Evolutionary conservation across 1,140 invertebrate species (phyloP).

Genomic region (Rhopalosiphum padi): DNA sequence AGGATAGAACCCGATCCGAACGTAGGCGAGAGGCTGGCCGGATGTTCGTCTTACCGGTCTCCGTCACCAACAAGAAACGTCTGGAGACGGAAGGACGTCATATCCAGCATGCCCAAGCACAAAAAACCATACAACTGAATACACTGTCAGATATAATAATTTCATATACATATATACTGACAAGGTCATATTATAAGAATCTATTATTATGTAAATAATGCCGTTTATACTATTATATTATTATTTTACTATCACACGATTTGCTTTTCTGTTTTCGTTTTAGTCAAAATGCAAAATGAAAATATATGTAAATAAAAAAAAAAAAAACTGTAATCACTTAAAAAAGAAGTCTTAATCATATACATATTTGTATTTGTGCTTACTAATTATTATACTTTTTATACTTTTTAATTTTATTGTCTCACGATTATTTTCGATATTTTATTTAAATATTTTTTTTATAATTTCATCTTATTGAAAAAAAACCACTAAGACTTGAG

Average conservation of each 20-base stretch:
- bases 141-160: not conserved
- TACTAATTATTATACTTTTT: slow-evolving; percentile 36
- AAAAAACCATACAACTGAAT: slow-evolving; percentile 53
- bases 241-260: not conserved
- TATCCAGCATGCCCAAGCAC: slow-evolving; percentile 74
- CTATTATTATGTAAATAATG: not conserved
- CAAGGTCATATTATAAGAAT: not conserved
- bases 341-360: not conserved
- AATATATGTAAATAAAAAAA: not conserved
- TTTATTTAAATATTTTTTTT: slow-evolving; percentile 4
- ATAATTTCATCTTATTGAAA: slow-evolving; percentile 15
- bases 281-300: not conserved
- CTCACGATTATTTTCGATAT: not conserved
- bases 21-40: slow-evolving; percentile 39
- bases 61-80: slow-evolving; percentile 58
- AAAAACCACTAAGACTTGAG: not conserved
- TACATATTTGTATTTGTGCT: slow-evolving; percentile 7
- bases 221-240: not conserved
- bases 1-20: slow-evolving; percentile 64
- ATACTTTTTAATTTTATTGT: slow-evolving; percentile 36
- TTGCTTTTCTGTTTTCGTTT: not conserved
- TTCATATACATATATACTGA: not conserved
- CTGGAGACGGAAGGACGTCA: slow-evolving; percentile 82
- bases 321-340: not conserved
- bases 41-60: slow-evolving; percentile 39